These are phyloP conservation scores for Anolis sagrei DNA, from an alignment of 2,113 vertebrate species.

Conservation along the genomic window DNA sequence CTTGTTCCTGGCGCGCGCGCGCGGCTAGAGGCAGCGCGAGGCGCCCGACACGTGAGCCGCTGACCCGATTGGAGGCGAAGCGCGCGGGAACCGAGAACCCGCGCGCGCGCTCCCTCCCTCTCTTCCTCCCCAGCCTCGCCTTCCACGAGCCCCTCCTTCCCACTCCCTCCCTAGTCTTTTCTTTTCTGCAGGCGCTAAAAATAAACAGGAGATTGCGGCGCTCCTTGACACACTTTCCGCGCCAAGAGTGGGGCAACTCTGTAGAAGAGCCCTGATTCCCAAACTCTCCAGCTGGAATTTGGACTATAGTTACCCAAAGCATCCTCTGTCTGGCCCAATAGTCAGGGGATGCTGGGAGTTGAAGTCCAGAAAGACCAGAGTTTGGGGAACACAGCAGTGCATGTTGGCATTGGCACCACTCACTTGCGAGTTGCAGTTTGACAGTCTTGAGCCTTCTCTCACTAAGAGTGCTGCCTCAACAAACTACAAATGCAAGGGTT, in stretches of 20 bases:
- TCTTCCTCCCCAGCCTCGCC: neutral
- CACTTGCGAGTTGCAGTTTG: no score
- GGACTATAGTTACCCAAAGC: no score
- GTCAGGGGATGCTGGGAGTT: no score
- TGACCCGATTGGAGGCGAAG: constrained; percentile 30
- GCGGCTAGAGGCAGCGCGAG: constrained; percentile 9
- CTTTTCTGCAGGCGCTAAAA: constrained; percentile 11
- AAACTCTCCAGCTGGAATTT: no score
- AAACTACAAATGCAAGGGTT: no score
- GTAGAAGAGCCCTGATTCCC: no score
- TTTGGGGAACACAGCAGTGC: no score
- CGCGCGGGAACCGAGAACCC: neutral
- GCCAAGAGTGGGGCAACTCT: neutral
- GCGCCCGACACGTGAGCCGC: constrained; percentile 28
- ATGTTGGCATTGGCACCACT: no score
- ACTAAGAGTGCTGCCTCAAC: no score
- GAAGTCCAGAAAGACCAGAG: no score
- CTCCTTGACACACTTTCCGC: constrained; percentile 4
- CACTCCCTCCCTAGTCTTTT: neutral
- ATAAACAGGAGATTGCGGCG: constrained; percentile 5
- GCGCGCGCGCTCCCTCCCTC: neutral
- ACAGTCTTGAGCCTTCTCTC: no score
- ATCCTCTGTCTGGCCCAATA: no score
- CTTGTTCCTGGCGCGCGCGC: constrained; percentile 3
- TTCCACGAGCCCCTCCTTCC: neutral